Conservation (phyloP, 2,888 invertebrate species). For the Xylophagus ater region DNA sequence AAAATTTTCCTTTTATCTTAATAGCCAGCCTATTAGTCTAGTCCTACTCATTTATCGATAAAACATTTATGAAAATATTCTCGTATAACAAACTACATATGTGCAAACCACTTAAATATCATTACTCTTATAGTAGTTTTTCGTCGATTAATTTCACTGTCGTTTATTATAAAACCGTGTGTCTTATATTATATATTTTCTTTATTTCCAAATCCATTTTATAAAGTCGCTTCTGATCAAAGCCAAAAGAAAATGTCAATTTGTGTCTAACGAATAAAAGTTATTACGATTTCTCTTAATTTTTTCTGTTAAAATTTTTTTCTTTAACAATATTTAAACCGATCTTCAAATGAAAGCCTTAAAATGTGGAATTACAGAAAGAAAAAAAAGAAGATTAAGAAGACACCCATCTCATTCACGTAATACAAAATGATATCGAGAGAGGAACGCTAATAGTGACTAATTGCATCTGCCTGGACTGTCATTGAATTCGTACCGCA, state of each 20-base stretch:
- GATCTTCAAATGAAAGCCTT: neutral
- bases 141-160: too few relatives aligned
- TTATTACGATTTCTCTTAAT: conserved; percentile 13
- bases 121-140: too few relatives aligned
- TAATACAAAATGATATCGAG: conserved; percentile 10
- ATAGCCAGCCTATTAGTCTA: too few relatives aligned
- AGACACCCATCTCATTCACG: too few relatives aligned
- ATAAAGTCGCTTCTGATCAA: conserved; percentile 12
- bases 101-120: too few relatives aligned
- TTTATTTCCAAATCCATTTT: too few relatives aligned
- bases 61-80: too few relatives aligned
- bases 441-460: conserved; percentile 17
- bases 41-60: too few relatives aligned
- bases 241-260: conserved; percentile 15
- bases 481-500: conserved; percentile 15
- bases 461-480: conserved; percentile 16
- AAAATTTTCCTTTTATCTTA: too few relatives aligned
- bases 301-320: conserved; percentile 2
- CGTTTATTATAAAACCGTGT: too few relatives aligned
- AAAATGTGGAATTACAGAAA: neutral
- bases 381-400: neutral
- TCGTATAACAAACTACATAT: too few relatives aligned
- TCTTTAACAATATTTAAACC: neutral
- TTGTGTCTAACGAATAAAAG: conserved; percentile 16
- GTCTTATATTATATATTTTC: too few relatives aligned